Conservation (phyloP, 2,888 invertebrate genomes). For the Latheticus oryzae region DNA sequence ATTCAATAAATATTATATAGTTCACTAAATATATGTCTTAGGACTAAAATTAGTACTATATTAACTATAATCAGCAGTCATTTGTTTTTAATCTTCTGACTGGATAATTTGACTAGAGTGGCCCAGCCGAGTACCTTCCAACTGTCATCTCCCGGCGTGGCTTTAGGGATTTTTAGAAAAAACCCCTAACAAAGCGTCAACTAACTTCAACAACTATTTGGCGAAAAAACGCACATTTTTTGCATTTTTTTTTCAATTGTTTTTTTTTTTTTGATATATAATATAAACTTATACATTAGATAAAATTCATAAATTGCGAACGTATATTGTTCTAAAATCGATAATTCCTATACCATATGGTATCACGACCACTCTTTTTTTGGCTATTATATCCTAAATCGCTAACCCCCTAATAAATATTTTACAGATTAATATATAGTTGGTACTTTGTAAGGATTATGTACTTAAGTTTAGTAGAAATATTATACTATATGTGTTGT, state of each 20-base stretch:
- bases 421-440: conserved; percentile 67
- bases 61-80: conserved; percentile 63
- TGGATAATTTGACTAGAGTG: conserved; percentile 68
- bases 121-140: conserved; percentile 59
- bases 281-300: conserved; percentile 63
- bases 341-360: conserved; percentile 56
- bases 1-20: conserved; percentile 64
- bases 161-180: conserved; percentile 26
- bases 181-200: conserved; percentile 62
- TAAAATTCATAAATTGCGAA: conserved; percentile 65
- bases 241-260: too few relatives aligned
- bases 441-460: conserved; percentile 75
- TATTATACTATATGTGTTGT: conserved; percentile 58
- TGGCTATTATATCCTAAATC: conserved; percentile 55
- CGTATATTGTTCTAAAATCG: conserved; percentile 65
- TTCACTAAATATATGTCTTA: conserved; percentile 63
- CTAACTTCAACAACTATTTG: conserved; percentile 66
- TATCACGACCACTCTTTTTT: conserved; percentile 52
- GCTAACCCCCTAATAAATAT: conserved; percentile 60
- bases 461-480: conserved; percentile 65
- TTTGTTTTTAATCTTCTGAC: too few relatives aligned
- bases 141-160: conserved; percentile 55
- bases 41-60: conserved; percentile 63
- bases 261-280: too few relatives aligned
- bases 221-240: conserved; percentile 64